Base-by-base conservation (phyloP, 2,113 vertebrate genomes). In the Xenotilapia leptura region DNA sequence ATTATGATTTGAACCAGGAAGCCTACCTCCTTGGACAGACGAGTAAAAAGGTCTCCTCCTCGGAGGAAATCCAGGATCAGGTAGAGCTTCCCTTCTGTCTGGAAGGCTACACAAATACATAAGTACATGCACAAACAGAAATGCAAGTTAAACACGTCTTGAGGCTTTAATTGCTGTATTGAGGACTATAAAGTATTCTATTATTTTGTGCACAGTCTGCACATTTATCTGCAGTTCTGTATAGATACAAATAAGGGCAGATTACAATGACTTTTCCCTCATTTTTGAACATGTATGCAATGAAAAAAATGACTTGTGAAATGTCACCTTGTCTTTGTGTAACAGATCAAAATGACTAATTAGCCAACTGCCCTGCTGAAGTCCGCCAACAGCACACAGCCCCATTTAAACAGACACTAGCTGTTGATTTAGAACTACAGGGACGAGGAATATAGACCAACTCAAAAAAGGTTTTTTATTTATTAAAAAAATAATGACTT, bases 11-110 rank as follows among this genome's bases (percentile, higher is more conserved):
- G 7, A 36, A 7, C 70, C 9, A 83, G 21, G 12, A 26, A 60
- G 9, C 23, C 14, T 15, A 75, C 98, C 98, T 99, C 98, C 95
- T 99, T 99, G 90, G 98, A 99, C 83, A 99, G 97, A 83, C 98
- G 96, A 83, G 98, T 98, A 95, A 99, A 99, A 93, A 99, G 98
- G 92, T 99, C 98, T 15, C 98, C 98, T 80, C 98, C 98, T 62
- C 98, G 92, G 58, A 99, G 97, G 93, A 99, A 99, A 96, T 99
- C 98, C 83, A 99, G 95, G 91, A 99, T 99, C 92, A 99, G 97
- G 92, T 99, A 99, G 77, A 99, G 97, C 89, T 99, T 99, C 14
- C 98, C 98, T 86, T 99, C 98, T 6, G 98, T 99, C 96, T 99
- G 98, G 94, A 99, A 99, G 82, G 98, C 98, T 99, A 87, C 36